Percentiles rank a stretch among this genome's conserved stretches.
These are phyloP conservation scores for Caenorhabditis uteleia DNA, from an alignment of 2,888 invertebrate species.

Conservation along the genomic window DNA sequence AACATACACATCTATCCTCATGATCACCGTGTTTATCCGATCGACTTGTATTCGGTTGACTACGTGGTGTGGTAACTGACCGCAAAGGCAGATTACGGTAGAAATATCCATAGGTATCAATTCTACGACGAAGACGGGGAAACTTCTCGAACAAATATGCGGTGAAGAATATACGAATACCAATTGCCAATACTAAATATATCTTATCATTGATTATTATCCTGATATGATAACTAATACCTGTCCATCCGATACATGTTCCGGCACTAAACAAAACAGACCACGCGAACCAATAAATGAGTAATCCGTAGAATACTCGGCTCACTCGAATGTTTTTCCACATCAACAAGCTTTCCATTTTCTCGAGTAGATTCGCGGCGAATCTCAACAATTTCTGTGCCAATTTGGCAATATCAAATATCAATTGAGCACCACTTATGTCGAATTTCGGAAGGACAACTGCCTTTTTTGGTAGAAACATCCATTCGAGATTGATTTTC, in stretches of 20 bases:
- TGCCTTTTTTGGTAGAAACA: conserved; percentile 58
- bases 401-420: conserved; percentile 72
- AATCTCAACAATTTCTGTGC: conserved; percentile 70
- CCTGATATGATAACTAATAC: too few species aligned
- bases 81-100: conserved; percentile 48
- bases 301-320: conserved; percentile 64
- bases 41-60: conserved; percentile 12
- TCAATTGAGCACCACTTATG: conserved; percentile 68
- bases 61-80: conserved; percentile 8
- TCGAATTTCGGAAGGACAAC: conserved; percentile 54
- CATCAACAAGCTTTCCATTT: conserved; percentile 71
- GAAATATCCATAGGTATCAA: conserved; percentile 61
- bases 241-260: conserved; percentile 67
- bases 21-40: conserved; percentile 4
- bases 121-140: conserved; percentile 71
- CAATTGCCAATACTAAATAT: conserved; percentile 65
- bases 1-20: conserved; percentile 32
- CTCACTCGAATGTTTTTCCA: conserved; percentile 70
- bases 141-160: conserved; percentile 72
- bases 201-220: conserved; percentile 24
- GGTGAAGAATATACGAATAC: conserved; percentile 72
- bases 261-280: conserved; percentile 67
- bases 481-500: conserved; percentile 60
- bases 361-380: conserved; percentile 69
- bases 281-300: conserved; percentile 67